These are phyloP conservation scores for Delichon dasypus DNA, from an alignment of 2,797 vertebrate genomes.

Conservation along the genomic window DNA sequence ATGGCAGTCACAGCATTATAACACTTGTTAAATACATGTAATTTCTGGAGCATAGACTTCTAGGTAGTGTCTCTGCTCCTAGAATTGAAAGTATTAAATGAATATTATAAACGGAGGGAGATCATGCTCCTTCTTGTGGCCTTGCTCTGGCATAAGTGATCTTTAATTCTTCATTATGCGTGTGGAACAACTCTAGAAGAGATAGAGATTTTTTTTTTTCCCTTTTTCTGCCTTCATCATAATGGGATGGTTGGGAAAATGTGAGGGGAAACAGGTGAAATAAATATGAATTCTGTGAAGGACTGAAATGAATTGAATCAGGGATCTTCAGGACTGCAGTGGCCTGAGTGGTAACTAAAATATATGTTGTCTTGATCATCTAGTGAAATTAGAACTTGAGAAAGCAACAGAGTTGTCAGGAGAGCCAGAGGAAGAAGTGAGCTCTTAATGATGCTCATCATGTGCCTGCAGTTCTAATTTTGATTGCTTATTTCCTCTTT, in stretches of 20 bases:
- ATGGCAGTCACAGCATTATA: background rate
- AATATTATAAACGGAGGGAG: background rate
- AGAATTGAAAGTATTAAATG: background rate
- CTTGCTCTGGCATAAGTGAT: background rate
- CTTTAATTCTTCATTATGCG: background rate
- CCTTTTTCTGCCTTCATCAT: background rate
- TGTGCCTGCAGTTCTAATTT: slow-evolving; percentile 19
- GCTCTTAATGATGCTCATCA: background rate
- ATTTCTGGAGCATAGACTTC: background rate
- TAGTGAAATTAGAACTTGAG: background rate
- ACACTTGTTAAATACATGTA: background rate
- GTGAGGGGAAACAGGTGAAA: background rate
- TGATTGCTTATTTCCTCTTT: slow-evolving; percentile 35
- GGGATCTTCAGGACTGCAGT: background rate
- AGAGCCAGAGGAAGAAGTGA: background rate
- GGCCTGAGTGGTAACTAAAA: background rate
- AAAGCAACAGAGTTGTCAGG: background rate
- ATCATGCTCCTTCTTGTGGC: background rate
- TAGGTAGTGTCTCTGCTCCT: background rate
- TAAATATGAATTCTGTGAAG: background rate
- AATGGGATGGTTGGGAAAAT: background rate
- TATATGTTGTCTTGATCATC: background rate
- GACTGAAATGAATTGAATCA: background rate
- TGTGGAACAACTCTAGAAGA: background rate
- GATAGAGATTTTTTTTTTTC: background rate